Percentiles rank a stretch among this genome's conserved stretches.
These are phyloP conservation scores for Percina caprodes DNA, from an alignment of 2,113 vertebrate species.

Conservation along the genomic window DNA sequence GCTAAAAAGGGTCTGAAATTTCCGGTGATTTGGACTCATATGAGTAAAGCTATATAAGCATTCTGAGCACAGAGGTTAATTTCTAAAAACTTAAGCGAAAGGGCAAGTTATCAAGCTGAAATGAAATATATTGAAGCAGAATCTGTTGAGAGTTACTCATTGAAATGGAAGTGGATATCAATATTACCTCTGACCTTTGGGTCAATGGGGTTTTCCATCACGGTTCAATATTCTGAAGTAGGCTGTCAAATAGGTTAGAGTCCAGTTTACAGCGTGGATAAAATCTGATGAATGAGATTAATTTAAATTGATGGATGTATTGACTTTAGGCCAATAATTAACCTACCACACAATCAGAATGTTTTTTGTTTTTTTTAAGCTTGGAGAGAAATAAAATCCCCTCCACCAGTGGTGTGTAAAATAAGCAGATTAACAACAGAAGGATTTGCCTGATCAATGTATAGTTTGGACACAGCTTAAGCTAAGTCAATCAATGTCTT, in stretches of 20 bases:
- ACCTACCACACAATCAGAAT: background rate
- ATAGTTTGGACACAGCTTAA: background rate
- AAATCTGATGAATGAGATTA: constrained; percentile 19
- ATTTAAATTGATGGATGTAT: background rate
- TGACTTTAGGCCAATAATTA: background rate
- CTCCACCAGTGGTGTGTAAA: background rate
- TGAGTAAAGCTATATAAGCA: background rate
- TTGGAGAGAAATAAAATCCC: background rate
- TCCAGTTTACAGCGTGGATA: background rate
- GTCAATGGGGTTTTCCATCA: constrained; percentile 38
- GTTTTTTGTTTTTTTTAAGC: background rate
- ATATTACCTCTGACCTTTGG: constrained; percentile 40
- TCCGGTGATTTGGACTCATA: background rate
- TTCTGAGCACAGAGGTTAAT: background rate
- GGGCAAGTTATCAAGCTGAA: constrained; percentile 23
- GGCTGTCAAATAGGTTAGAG: constrained; percentile 13
- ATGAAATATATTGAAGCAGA: constrained; percentile 34
- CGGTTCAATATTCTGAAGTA: constrained; percentile 44
- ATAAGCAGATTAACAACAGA: background rate
- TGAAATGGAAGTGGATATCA: constrained; percentile 29
- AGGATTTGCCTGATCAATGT: background rate
- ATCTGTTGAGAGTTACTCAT: constrained; percentile 15
- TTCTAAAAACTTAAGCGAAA: constrained; percentile 14
- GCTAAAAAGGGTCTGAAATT: no score
- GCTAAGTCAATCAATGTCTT: background rate